Conservation (phyloP, 2,888 invertebrate species). For the Atethmia centrago region DNA sequence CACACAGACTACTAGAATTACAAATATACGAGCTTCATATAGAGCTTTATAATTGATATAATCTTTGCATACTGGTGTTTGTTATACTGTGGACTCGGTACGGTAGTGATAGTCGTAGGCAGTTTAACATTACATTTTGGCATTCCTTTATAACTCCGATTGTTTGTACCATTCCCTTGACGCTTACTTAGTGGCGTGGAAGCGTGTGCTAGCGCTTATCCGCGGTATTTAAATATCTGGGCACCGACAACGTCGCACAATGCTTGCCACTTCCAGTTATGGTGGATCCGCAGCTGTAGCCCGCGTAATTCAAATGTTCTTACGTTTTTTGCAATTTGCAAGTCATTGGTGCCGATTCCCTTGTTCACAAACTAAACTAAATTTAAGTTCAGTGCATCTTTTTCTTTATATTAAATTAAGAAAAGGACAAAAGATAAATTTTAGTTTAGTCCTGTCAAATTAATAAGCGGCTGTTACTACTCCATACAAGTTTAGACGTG, state of each 20-base stretch:
- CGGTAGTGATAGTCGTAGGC: slow-evolving; percentile 58
- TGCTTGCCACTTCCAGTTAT: slow-evolving; percentile 33
- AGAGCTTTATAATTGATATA: slow-evolving; percentile 64
- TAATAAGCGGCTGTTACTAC: too few relatives aligned
- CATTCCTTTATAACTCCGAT: slow-evolving; percentile 57
- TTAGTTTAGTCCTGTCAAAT: too few relatives aligned
- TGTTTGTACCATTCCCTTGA: slow-evolving; percentile 43
- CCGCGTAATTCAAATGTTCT: too few relatives aligned
- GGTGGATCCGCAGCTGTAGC: too few relatives aligned
- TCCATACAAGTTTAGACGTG: too few relatives aligned
- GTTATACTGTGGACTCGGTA: slow-evolving; percentile 57
- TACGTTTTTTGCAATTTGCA: too few relatives aligned
- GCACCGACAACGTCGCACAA: slow-evolving; percentile 10
- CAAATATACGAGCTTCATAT: slow-evolving; percentile 52
- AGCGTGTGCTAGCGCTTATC: slow-evolving; percentile 15
- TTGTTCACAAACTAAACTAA: too few relatives aligned
- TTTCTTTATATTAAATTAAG: too few relatives aligned
- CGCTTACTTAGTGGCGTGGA: slow-evolving; percentile 36
- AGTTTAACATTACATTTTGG: slow-evolving; percentile 60
- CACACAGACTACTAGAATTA: slow-evolving; percentile 60
- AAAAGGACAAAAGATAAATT: too few relatives aligned
- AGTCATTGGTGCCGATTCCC: too few relatives aligned
- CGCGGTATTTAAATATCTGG: background rate
- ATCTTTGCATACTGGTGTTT: slow-evolving; percentile 55
- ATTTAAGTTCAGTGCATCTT: too few relatives aligned